Evolutionary conservation across 2,113 vertebrate species (phyloP).

Genomic region (Microcebus ravelobensis): DNA sequence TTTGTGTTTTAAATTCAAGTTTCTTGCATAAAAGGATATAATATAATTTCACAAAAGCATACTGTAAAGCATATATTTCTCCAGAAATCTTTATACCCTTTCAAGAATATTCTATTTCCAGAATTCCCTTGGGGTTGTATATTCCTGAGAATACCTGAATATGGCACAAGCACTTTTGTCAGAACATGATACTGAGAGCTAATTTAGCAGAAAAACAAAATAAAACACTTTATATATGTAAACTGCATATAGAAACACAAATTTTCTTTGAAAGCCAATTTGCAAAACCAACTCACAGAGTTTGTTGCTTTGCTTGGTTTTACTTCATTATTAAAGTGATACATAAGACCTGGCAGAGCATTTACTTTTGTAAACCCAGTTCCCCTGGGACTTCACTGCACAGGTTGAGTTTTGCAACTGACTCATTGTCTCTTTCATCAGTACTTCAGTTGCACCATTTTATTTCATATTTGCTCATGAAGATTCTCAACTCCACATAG

Average conservation of each 20-base stretch:
- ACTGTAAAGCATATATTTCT: background rate
- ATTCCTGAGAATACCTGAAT: background rate
- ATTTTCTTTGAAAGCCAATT: background rate
- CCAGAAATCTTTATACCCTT: background rate
- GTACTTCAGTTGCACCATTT: background rate
- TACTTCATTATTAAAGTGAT: background rate
- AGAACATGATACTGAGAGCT: background rate
- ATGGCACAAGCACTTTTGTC: background rate
- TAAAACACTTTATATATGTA: background rate
- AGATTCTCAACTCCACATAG: background rate
- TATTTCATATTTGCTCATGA: background rate
- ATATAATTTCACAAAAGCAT: background rate
- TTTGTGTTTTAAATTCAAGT: slow-evolving; percentile 10
- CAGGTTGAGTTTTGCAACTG: background rate
- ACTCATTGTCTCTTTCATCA: background rate
- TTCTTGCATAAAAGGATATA: background rate
- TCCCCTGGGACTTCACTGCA: background rate
- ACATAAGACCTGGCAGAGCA: background rate
- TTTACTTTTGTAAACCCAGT: background rate
- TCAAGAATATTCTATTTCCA: background rate
- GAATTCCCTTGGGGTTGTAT: background rate
- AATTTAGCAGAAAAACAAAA: slow-evolving; percentile 1
- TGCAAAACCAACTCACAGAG: background rate
- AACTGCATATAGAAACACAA: background rate
- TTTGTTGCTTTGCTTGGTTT: background rate